Evolutionary conservation across 1,140 invertebrate genomes (phyloP).

Genomic region (Halesus radiatus): DNA sequence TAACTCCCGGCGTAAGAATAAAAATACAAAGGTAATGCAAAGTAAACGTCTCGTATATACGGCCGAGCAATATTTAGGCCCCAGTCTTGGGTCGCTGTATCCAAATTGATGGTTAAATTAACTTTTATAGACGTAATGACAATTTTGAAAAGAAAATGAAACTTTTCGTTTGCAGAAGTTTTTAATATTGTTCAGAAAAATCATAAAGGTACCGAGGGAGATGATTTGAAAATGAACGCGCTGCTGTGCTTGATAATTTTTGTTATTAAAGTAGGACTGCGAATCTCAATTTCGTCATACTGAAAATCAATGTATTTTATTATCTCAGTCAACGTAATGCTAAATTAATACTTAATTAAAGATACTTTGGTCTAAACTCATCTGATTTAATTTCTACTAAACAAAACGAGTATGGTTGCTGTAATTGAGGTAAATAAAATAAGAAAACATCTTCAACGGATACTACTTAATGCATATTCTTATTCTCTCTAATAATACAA

Average conservation of each 20-base stretch:
- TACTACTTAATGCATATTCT: no score
- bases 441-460: no score
- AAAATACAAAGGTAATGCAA: constrained; percentile 37
- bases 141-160: constrained; percentile 34
- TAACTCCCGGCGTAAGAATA: constrained; percentile 33
- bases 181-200: constrained; percentile 26
- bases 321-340: no score
- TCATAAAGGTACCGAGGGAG: background rate
- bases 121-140: constrained; percentile 37
- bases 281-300: no score
- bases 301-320: no score
- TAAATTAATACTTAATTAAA: no score
- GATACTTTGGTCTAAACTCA: no score
- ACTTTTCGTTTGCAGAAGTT: constrained; percentile 30
- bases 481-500: no score
- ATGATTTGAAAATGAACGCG: constrained; percentile 16
- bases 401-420: no score
- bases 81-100: background rate
- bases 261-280: no score
- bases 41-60: constrained; percentile 30
- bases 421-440: no score
- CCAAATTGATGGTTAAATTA: constrained; percentile 36
- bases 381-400: no score
- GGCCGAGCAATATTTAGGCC: constrained; percentile 6
- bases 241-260: background rate